These are phyloP conservation scores for Drosophila rhopaloa DNA, from an alignment of 1,140 invertebrate species.

Conservation along the genomic window DNA sequence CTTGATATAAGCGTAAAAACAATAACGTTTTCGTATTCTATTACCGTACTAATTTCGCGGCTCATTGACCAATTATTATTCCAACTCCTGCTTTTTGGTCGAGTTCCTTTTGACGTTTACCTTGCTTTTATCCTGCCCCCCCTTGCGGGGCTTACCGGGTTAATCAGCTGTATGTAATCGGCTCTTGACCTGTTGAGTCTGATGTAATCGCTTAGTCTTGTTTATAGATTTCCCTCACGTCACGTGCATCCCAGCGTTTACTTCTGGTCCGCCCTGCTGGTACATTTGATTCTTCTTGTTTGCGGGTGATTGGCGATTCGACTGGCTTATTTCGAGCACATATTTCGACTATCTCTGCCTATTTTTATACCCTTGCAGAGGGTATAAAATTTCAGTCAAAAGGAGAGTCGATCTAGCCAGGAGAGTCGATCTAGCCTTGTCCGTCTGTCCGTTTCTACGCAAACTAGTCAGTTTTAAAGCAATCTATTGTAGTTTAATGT, in stretches of 20 bases:
- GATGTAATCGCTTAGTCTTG: neutral
- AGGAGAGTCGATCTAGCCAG: too few relatives aligned
- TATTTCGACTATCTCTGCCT: conserved; percentile 1
- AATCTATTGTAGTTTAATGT: too few relatives aligned
- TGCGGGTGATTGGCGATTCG: too few relatives aligned
- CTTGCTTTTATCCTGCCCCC: neutral
- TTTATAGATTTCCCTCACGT: conserved; percentile 25
- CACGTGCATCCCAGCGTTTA: conserved; percentile 9
- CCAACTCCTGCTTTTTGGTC: conserved; percentile 4
- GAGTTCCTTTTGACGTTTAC: conserved; percentile 8
- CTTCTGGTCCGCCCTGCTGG: neutral
- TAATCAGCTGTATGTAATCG: conserved; percentile 52
- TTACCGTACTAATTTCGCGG: conserved; percentile 14
- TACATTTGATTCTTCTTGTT: neutral
- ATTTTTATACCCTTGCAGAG: conserved; percentile 8
- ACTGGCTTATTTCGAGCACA: neutral
- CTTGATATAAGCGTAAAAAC: too few relatives aligned
- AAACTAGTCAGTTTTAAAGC: too few relatives aligned
- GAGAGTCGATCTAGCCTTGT: too few relatives aligned
- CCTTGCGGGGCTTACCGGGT: conserved; percentile 20
- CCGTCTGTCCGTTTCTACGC: too few relatives aligned
- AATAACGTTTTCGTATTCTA: neutral
- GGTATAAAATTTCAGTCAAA: too few relatives aligned
- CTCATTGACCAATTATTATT: conserved; percentile 18
- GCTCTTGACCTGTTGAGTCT: conserved; percentile 30